These are phyloP conservation scores for Neoscelio sp. DNA, from an alignment of 2,888 invertebrate species.

Conservation along the genomic window DNA sequence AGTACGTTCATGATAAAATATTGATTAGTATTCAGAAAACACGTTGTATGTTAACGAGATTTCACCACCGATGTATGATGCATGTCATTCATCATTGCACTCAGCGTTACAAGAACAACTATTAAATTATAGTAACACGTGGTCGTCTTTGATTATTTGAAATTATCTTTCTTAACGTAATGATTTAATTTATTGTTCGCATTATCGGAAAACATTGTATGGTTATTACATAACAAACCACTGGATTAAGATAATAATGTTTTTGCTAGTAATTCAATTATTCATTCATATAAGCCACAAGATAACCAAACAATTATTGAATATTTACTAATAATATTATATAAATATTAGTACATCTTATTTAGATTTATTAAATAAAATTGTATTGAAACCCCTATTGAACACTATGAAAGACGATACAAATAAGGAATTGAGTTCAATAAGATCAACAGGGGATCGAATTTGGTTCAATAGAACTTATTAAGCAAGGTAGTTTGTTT, in stretches of 20 bases:
- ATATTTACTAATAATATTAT: no score
- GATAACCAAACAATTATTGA: slow-evolving; percentile 18
- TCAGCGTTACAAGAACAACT: not conserved
- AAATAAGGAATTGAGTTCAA: no score
- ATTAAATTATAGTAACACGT: slow-evolving; percentile 39
- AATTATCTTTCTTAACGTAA: slow-evolving; percentile 21
- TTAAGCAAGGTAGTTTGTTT: no score
- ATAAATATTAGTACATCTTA: no score
- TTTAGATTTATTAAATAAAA: no score
- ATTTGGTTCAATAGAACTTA: no score
- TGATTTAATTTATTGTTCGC: slow-evolving; percentile 21
- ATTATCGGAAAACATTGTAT: slow-evolving; percentile 26
- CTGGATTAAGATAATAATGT: slow-evolving; percentile 10
- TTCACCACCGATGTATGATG: not conserved
- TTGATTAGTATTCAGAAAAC: slow-evolving; percentile 47
- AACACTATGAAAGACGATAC: no score
- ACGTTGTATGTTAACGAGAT: slow-evolving; percentile 24
- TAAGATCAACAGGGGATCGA: no score
- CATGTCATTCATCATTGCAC: slow-evolving; percentile 29
- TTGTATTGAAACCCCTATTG: no score
- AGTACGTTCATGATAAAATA: slow-evolving; percentile 23
- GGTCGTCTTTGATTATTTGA: not conserved
- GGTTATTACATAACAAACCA: slow-evolving; percentile 6
- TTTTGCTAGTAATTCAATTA: slow-evolving; percentile 21
- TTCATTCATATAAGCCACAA: no score